Evolutionary conservation across 2,797 vertebrate genomes (phyloP), one percentile per base, ranked within the genome.

Genomic region (Myotis planiceps): DNA sequence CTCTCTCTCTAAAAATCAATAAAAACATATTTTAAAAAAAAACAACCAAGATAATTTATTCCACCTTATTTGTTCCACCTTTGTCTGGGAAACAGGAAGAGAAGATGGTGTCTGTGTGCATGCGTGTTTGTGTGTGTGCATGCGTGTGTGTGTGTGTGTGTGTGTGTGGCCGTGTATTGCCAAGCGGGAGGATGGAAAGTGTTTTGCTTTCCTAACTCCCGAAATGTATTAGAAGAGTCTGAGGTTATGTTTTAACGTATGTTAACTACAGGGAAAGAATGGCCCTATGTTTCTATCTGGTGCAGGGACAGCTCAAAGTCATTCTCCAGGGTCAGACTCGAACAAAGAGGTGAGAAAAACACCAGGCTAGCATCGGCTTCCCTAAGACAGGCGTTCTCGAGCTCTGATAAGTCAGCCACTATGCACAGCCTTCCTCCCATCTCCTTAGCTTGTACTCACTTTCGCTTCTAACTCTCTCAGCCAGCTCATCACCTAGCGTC

Each of bases 21-120:
- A 27, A 60, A 29, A 29, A 60, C 58, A 29, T 60, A 60, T 60
- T 60, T 60, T 5, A 27, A 58, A 27, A 58, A 74, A 53, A 90
- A 96, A 85, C 75, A 95, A 93, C 42, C 60, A 82, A 94, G 85
- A 76, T 29, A 49, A 29, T 82, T 87, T 92, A 88, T 83, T 37
- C 65, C 53, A 96, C 9, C 39, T 23, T 0, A 49, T 91, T 96
- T 83, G 55, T 58, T 88, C 79, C 87, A 89, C n/a, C 34, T 94
- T 94, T 80, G 53, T 93, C 42, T 58, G 42, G 14, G 23, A 92
- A 94, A 89, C 42, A 88, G 25, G 2, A 80, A 53, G 47, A 86
- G 60, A 89, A 32, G 42, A 37, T n/a, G 3, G 53, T 14, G 23
- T 60, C 16, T 16, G 12, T 21, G 18, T 42, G 45, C 47, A 5